Conservation (phyloP, 2,888 invertebrate genomes). For the Mamestra brassicae region DNA sequence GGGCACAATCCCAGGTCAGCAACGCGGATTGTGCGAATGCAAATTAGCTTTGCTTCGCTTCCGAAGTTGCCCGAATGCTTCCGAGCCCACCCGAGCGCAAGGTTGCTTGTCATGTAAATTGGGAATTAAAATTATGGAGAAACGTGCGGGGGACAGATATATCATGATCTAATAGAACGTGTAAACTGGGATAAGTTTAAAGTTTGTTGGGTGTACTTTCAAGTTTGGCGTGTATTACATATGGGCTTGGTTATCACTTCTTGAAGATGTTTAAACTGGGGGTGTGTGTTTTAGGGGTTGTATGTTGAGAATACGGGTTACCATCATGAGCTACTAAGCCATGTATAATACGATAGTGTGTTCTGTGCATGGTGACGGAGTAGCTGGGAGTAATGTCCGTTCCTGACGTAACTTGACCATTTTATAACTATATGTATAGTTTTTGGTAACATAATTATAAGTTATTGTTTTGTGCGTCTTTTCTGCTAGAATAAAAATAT, state of each 20-base stretch:
- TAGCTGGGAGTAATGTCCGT: too few species aligned
- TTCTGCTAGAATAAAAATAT: too few species aligned
- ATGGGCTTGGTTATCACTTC: background rate
- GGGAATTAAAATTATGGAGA: constrained; percentile 62
- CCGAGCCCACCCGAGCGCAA: constrained; percentile 53
- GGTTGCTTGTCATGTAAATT: constrained; percentile 66
- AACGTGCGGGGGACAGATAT: constrained; percentile 42
- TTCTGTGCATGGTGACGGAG: too few species aligned
- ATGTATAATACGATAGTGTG: too few species aligned
- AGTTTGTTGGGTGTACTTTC: constrained; percentile 25
- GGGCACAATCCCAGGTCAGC: constrained; percentile 57
- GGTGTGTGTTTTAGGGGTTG: background rate
- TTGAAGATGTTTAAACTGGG: background rate
- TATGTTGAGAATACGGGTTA: background rate
- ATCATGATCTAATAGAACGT: constrained; percentile 53
- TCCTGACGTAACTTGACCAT: too few species aligned
- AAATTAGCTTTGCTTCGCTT: constrained; percentile 58
- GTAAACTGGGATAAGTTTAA: constrained; percentile 35
- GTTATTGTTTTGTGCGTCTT: too few species aligned
- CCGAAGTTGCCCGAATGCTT: constrained; percentile 47
- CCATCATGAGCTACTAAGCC: background rate
- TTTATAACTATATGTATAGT: too few species aligned
- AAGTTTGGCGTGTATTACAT: constrained; percentile 15
- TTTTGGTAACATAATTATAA: too few species aligned
- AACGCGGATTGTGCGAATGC: constrained; percentile 61